phyloP scores from a whole-genome alignment of 2,113 vertebrate genomes.

The Callorhinus ursinus region DNA sequence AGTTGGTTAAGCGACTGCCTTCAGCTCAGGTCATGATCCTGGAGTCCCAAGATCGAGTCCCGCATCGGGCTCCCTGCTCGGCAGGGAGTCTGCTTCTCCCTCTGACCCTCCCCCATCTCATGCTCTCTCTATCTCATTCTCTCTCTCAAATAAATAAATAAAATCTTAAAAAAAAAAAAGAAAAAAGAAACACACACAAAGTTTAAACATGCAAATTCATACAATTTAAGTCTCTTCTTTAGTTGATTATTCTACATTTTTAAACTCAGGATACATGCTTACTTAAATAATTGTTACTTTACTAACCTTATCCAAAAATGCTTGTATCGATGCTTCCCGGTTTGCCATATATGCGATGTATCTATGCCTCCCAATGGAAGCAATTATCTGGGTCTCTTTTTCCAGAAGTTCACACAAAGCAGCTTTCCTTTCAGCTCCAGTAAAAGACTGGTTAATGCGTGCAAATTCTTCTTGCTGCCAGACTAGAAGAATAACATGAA shows the following conservation, averaged over 20 bases:
- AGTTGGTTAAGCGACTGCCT: too few relatives aligned
- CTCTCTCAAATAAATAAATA: too few relatives aligned
- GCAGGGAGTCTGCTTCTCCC: too few relatives aligned
- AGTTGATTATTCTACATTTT: constrained; percentile 50
- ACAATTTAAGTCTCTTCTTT: constrained; percentile 26
- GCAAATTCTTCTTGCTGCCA: constrained; percentile 90
- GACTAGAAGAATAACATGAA: constrained; percentile 83
- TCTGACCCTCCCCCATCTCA: too few relatives aligned
- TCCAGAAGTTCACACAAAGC: constrained; percentile 93
- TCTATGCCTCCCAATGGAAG: constrained; percentile 89
- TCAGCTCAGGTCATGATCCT: too few relatives aligned
- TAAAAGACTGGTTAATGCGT: constrained; percentile 85
- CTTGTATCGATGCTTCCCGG: constrained; percentile 83
- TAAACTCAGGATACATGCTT: constrained; percentile 9
- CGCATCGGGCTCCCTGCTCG: too few relatives aligned
- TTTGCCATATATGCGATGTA: constrained; percentile 79
- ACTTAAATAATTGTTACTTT: constrained; percentile 58
- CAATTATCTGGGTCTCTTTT: constrained; percentile 91
- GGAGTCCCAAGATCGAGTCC: too few relatives aligned
- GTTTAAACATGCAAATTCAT: constrained; percentile 55
- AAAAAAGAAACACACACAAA: background rate
- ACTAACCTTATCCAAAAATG: constrained; percentile 93
- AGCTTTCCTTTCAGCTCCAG: constrained; percentile 91
- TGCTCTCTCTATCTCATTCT: too few relatives aligned
- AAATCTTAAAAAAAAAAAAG: background rate